Evolutionary conservation across 2,113 vertebrate species (phyloP).

Genomic region (Calypte anna): DNA sequence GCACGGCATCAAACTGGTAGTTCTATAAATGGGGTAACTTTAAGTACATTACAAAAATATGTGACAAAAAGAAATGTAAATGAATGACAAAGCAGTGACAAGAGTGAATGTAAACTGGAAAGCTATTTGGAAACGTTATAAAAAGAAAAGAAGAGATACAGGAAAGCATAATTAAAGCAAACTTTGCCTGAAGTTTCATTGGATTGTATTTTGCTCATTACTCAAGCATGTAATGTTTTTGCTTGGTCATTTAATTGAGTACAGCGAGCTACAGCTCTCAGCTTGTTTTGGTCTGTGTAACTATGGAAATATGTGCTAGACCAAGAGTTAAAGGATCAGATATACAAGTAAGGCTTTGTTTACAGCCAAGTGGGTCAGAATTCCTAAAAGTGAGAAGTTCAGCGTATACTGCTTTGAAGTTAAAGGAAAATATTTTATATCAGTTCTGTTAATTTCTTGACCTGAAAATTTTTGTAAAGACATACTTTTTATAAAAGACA

Average conservation of each 20-base stretch:
- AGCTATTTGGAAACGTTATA: not conserved
- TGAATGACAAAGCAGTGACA: not conserved
- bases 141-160: not conserved
- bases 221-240: not conserved
- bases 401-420: not conserved
- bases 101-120: not conserved
- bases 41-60: not conserved
- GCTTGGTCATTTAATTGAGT: not conserved
- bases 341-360: not conserved
- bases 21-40: not conserved
- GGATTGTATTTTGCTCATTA: not conserved
- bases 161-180: not conserved
- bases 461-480: not conserved
- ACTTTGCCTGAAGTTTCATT: not conserved
- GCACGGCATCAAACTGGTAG: not conserved
- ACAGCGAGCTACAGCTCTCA: not conserved
- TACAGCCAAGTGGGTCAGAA: not conserved
- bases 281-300: not conserved
- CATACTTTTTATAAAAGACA: not conserved
- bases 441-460: not conserved
- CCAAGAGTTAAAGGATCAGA: not conserved
- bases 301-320: not conserved
- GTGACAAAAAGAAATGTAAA: not conserved
- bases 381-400: not conserved
- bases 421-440: not conserved